Evolutionary conservation across 2,113 vertebrate genomes (phyloP), one percentile per base, ranked within the genome.

Genomic region (Haemorhous mexicanus): DNA sequence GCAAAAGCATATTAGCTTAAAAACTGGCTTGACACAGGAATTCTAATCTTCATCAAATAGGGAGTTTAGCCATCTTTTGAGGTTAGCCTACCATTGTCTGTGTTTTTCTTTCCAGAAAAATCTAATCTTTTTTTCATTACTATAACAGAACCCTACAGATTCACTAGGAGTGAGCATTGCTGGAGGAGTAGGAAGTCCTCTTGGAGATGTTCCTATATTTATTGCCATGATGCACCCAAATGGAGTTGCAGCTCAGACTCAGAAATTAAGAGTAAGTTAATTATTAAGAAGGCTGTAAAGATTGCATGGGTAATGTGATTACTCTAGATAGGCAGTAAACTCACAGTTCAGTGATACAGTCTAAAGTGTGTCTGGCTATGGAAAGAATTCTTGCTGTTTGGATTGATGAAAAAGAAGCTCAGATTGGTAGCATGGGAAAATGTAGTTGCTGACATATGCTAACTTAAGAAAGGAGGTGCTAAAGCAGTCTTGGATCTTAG

Each of bases 211-310:
- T 73, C 99, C 99, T 26, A 99, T 99, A 95, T 99, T 99, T 93
- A 99, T 99, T 83, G 99, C 99, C 70, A 99, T 99, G 99, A 99
- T 99, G 99, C 99, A 99, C 82, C 99, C 99, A 0, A 98, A 98
- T 41, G 99, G 99, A 90, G 97, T 99, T 75, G 99, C 99, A 19
- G 99, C 99, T 86, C 99, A 99, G 96, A 99, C 99, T 26, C 99
- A 99, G 86, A 98, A 99, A 93, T 98, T 99, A 67, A 98, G 98
- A 98, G 99, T 99, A 97, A 82, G 97, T 97, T 83, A 68, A 86
- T 74, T 67, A 44, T 76, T 79, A 44, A 86, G n/a, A 39, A 88
- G 43, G 3, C 43, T 75, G 26, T 78, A 43, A 85, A 82, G 28
- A 80, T 24, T 59, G 13, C 6, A 7, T 59, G 30, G 27, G 11